Evolutionary conservation across 2,888 invertebrate genomes (phyloP).

Genomic region (Volucella inanis): DNA sequence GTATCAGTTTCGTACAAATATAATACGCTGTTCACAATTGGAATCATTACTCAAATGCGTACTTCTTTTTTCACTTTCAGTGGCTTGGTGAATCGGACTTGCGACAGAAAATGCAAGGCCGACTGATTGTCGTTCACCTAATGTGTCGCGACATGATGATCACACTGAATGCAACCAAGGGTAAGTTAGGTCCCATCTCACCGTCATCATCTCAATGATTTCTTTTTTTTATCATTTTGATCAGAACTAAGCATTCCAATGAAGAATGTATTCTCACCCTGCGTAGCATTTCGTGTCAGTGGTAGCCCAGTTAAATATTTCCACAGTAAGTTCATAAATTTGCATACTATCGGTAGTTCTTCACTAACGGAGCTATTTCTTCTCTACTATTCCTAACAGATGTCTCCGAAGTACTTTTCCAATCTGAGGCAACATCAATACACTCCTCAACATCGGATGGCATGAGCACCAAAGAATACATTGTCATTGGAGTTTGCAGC

Average conservation of each 20-base stretch:
- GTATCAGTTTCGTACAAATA: no score
- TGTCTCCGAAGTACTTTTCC: constrained; percentile 91
- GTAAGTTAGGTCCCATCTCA: constrained; percentile 40
- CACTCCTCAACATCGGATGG: constrained; percentile 85
- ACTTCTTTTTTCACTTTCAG: constrained; percentile 83
- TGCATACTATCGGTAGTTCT: constrained; percentile 21
- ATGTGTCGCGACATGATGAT: constrained; percentile 89
- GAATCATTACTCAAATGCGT: neutral
- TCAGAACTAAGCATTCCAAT: constrained; percentile 80
- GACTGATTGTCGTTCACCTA: constrained; percentile 90
- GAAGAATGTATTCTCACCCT: constrained; percentile 90
- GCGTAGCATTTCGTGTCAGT: constrained; percentile 93
- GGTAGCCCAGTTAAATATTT: constrained; percentile 89
- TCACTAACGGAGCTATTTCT: constrained; percentile 24
- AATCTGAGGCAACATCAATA: constrained; percentile 86
- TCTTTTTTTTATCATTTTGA: neutral
- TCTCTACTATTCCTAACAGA: constrained; percentile 83
- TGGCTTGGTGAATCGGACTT: constrained; percentile 93
- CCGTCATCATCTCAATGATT: neutral
- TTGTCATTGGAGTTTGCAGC: constrained; percentile 92
- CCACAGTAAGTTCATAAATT: constrained; percentile 84
- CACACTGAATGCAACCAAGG: constrained; percentile 82
- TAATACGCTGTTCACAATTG: no score
- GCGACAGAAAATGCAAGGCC: constrained; percentile 90
- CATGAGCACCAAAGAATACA: constrained; percentile 89